Percentiles rank a stretch among this genome's conserved stretches.
These are phyloP conservation scores for Chiroxiphia lanceolata DNA, from an alignment of 2,797 vertebrate genomes.

Conservation along the genomic window DNA sequence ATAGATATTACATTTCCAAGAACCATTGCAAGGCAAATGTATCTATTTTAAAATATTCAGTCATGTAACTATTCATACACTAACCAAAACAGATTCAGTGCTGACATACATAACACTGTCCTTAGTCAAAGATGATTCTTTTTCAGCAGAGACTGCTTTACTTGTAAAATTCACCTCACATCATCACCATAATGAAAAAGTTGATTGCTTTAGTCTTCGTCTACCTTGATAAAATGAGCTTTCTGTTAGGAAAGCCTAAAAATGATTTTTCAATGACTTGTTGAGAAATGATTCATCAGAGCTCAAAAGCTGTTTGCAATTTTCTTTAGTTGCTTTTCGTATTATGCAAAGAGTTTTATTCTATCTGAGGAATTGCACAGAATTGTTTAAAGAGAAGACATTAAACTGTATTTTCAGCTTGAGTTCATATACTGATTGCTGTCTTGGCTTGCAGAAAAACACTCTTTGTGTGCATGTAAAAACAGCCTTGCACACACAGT, in stretches of 20 bases:
- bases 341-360: background rate
- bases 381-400: background rate
- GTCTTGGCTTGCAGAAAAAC: background rate
- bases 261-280: background rate
- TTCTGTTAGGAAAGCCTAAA: background rate
- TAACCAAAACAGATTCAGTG: background rate
- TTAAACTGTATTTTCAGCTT: constrained; percentile 14
- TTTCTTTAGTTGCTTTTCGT: background rate
- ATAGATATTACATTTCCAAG: background rate
- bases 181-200: background rate
- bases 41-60: background rate
- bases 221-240: background rate
- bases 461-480: background rate
- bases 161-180: background rate
- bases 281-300: constrained; percentile 7
- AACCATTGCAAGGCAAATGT: background rate
- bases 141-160: background rate
- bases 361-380: background rate
- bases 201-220: background rate
- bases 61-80: background rate
- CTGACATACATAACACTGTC: background rate
- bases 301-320: background rate
- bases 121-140: background rate
- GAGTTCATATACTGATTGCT: background rate
- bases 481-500: background rate